These are phyloP conservation scores for Brenthis daphne DNA, from an alignment of 2,888 invertebrate species.

Conservation along the genomic window DNA sequence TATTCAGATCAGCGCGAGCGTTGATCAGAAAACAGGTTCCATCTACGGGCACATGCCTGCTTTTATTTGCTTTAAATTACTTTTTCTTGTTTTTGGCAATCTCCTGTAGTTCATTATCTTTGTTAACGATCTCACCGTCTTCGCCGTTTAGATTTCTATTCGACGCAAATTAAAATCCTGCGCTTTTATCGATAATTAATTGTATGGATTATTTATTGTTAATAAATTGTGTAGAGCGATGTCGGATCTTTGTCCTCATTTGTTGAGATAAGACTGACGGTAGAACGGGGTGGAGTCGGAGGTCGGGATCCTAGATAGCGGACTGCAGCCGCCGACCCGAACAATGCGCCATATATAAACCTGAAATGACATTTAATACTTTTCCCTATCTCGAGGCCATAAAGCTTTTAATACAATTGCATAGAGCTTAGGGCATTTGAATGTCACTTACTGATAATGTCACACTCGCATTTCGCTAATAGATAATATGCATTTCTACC, in stretches of 20 bases:
- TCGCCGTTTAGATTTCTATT: constrained; percentile 76
- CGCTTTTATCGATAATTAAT: constrained; percentile 60
- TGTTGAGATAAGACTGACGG: constrained; percentile 69
- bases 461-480: constrained; percentile 41
- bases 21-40: constrained; percentile 65
- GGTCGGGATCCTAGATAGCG: constrained; percentile 72
- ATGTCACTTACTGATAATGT: constrained; percentile 41
- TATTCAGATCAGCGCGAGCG: constrained; percentile 67
- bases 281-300: constrained; percentile 62
- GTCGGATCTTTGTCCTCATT: constrained; percentile 70
- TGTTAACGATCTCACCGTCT: constrained; percentile 69
- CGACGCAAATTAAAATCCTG: constrained; percentile 66
- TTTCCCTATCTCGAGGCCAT: constrained; percentile 35
- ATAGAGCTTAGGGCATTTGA: constrained; percentile 31
- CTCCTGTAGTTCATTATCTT: constrained; percentile 70
- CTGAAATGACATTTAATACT: constrained; percentile 31
- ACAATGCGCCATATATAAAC: constrained; percentile 53
- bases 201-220: constrained; percentile 65
- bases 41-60: constrained; percentile 63
- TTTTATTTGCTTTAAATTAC: constrained; percentile 78
- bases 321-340: constrained; percentile 62
- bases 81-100: constrained; percentile 80
- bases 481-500: constrained; percentile 44
- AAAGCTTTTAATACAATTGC: constrained; percentile 38
- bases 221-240: constrained; percentile 49